These are phyloP conservation scores for Trachelipus rathkii DNA, from an alignment of 1,140 invertebrate species.

Conservation along the genomic window DNA sequence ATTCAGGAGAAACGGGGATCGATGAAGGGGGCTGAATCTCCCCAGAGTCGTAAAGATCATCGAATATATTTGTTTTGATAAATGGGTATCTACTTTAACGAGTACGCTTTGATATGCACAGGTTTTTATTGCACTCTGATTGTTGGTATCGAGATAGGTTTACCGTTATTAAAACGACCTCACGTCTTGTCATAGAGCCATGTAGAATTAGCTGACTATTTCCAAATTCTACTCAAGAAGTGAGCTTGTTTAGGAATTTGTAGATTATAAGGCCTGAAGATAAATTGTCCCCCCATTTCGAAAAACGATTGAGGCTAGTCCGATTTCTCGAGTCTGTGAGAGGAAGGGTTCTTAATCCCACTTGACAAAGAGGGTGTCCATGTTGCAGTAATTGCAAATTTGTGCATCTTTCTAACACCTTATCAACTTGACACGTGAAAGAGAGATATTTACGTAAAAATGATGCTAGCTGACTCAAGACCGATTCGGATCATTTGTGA, in stretches of 20 bases:
- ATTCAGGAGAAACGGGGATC: not conserved
- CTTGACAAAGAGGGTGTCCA: not conserved
- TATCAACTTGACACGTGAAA: not conserved
- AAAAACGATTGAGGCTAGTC: not conserved
- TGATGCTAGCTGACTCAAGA: no score
- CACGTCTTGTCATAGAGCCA: no score
- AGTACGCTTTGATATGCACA: no score
- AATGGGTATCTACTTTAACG: not conserved
- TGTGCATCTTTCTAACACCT: no score
- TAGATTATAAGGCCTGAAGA: not conserved
- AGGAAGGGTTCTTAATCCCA: not conserved
- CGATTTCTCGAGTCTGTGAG: not conserved
- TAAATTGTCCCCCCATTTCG: not conserved
- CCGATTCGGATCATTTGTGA: no score
- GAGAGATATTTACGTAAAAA: not conserved
- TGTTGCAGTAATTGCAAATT: no score
- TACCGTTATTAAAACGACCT: no score
- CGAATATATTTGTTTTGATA: not conserved
- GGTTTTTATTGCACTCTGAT: not conserved
- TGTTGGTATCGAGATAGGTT: not conserved
- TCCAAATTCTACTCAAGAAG: no score
- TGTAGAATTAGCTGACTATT: no score
- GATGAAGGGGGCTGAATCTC: not conserved
- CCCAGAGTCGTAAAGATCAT: not conserved
- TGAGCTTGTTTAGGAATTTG: not conserved